Evolutionary conservation across 1,140 invertebrate species (phyloP), one percentile per base, ranked within the genome.

Genomic region (Papilio polyxenes): DNA sequence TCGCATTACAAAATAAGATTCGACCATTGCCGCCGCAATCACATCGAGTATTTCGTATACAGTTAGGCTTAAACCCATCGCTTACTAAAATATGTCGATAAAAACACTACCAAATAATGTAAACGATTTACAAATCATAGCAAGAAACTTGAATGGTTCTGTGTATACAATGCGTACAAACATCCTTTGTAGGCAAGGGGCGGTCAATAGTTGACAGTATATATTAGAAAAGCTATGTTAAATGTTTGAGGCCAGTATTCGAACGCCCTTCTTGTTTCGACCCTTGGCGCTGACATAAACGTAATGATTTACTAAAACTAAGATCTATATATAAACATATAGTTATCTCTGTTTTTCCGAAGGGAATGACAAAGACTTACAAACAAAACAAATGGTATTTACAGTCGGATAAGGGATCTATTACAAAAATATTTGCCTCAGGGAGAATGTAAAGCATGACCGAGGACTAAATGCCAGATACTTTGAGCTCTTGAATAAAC

Each of bases 1-100:
- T 82, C 82, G 59, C 80, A 59, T 85, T 84, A 83, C 83, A 87
- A 83, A 84, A 82, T 85, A 83, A 85, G 78, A 80, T 84, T 84
- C 83, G 84, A 79, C 82, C 80, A 84, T 44, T 81, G 83, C 82
- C 75, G 77, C 79, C 77, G 80, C 78, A 82, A 78, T 56, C 80
- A 81, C 83, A 84, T 85, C 82, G 76, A 83, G 84, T 81, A 51
- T 51, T 76, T 49, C 31, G 44, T 51, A 1, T 53, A 77, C 49
- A 77, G 65, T 72, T 72, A 40, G 65, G n/a, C 7, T 59, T 20
- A 59, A 59, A 37, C 31, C 23, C 31, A 72, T 72, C 31, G 65
- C 20, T 69, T 69, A 37, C 62, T 20, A 15, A 51, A 15, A 11
- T 10, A 65, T 31, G 40, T 37, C 23, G 11, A 5, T 37, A 72